Conservation (phyloP, 2,797 vertebrate species). For the Aeoliscus strigatus region DNA sequence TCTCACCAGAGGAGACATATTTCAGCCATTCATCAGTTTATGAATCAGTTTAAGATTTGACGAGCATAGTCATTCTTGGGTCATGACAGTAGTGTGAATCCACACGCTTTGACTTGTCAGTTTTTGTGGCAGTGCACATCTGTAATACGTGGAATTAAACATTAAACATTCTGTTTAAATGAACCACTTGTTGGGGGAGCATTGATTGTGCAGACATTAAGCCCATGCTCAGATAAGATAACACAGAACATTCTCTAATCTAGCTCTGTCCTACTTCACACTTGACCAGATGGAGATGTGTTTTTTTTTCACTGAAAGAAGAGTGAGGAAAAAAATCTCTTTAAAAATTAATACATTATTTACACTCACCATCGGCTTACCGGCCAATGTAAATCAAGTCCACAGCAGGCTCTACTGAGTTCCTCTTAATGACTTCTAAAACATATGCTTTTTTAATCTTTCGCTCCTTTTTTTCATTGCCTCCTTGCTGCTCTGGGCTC, state of each 20-base stretch:
- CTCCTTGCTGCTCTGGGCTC: constrained; percentile 5
- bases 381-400: constrained; percentile 67
- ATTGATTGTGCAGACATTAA: constrained; percentile 75
- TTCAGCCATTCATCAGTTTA: too few species aligned
- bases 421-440: constrained; percentile 73
- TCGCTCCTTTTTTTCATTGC: constrained; percentile 48
- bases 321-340: constrained; percentile 63
- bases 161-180: constrained; percentile 73
- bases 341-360: constrained; percentile 78
- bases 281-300: constrained; percentile 74
- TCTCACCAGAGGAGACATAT: too few species aligned
- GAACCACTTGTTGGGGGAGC: constrained; percentile 73
- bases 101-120: constrained; percentile 29
- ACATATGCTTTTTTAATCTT: constrained; percentile 72
- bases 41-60: too few species aligned
- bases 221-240: constrained; percentile 70
- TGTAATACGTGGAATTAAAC: constrained; percentile 68
- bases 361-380: constrained; percentile 64
- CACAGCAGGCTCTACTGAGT: constrained; percentile 64
- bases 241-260: constrained; percentile 72
- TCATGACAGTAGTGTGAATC: too few species aligned
- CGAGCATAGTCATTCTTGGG: too few species aligned
- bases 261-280: constrained; percentile 76
- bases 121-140: constrained; percentile 48
- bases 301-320: constrained; percentile 56